Evolutionary conservation across 2,113 vertebrate species (phyloP), one percentile per base, ranked within the genome.

Genomic region (Anarrhichthys ocellatus): DNA sequence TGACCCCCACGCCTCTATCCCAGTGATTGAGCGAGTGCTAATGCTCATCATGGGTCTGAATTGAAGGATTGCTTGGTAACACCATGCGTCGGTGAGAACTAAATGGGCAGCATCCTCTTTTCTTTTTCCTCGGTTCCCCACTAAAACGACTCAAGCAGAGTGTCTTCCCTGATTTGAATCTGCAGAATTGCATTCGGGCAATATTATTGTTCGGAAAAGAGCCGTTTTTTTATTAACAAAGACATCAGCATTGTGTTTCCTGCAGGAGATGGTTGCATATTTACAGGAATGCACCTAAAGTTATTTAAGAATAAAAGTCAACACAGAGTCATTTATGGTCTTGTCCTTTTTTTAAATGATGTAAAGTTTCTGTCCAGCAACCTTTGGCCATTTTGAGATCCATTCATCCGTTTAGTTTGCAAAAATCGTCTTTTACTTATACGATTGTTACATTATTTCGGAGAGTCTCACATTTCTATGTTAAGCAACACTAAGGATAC

Each of bases 1-100:
- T 95, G 94, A 94, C 94, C 93, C 54, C 54, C 69, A 29, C 14
- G 68, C 86, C 75, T 94, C 95, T 93, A 91, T 91, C 85, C 82
- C 65, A 38, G 65, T 85, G 93, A 93, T 88, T 86, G 84, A 90
- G 83, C 83, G 76, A 84, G 80, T 89, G 79, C 81, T 90, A 88
- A 94, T 88, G 89, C 87, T 91, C 86, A 92, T 94, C 90, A 90
- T 84, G 86, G 84, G 82, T 80, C 86, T 83, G 70, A 90, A 83
- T 67, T 89, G 76, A 90, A 87, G 89, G 90, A 91, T 87, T 89
- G 89, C 83, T 84, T 74, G 82, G 80, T 80, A 27, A 93, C 91
- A 90, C 86, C 85, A 79, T 90, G 87, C 82, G 88, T 91, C 67
- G 74, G 62, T 87, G 80, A 73, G 84, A 84, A 91, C 87, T 88